Conservation (phyloP, 2,888 invertebrate genomes). For the Cyclophora albipunctata region DNA sequence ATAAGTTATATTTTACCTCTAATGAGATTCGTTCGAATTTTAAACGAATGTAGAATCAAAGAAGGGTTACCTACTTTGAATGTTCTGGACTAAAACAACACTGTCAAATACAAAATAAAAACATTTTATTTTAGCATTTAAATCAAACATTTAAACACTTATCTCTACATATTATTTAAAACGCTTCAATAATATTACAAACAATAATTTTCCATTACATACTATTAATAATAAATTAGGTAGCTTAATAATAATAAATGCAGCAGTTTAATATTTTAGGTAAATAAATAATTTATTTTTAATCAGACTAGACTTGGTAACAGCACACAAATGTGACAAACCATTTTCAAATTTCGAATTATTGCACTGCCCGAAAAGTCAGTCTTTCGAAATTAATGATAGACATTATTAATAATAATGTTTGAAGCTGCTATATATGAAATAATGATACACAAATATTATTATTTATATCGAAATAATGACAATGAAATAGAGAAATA, state of each 20-base stretch:
- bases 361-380: constrained; percentile 69
- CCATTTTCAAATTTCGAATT: constrained; percentile 15
- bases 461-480: too few species aligned
- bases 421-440: too few species aligned
- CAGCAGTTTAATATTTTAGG: constrained; percentile 11
- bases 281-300: constrained; percentile 4
- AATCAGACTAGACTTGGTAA: constrained; percentile 13
- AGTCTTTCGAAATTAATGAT: constrained; percentile 44
- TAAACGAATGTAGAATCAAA: too few species aligned
- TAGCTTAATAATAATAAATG: constrained; percentile 18
- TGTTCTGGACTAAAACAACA: constrained; percentile 31
- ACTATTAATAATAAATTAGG: constrained; percentile 7
- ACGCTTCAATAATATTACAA: constrained; percentile 20
- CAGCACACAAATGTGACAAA: background rate
- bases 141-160: constrained; percentile 38
- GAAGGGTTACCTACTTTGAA: too few species aligned
- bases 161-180: constrained; percentile 24
- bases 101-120: constrained; percentile 57
- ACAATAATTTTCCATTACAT: constrained; percentile 8
- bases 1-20: too few species aligned
- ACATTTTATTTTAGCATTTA: constrained; percentile 45
- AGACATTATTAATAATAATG: constrained; percentile 6
- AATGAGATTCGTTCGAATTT: too few species aligned
- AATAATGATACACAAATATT: too few species aligned
- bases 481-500: background rate